phyloP scores from a whole-genome alignment of 1,140 invertebrate genomes.

The Halyomorpha halys region DNA sequence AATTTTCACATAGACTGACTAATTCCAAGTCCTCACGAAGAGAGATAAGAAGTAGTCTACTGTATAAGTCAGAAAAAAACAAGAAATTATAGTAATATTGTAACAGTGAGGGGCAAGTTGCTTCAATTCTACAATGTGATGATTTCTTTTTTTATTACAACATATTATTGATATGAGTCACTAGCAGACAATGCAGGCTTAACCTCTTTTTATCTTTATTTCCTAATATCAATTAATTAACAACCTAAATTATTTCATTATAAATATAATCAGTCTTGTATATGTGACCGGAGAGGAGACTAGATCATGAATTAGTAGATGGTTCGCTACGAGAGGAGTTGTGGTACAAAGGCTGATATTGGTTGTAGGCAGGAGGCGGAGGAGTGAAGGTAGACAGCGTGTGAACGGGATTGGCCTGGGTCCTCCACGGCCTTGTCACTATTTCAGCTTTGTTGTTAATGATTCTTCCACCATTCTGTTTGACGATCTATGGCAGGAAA shows the following conservation, averaged over 20 bases:
- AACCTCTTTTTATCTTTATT: neutral
- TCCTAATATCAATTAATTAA: conserved; percentile 13
- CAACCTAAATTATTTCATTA: conserved; percentile 16
- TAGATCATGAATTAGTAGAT: conserved; percentile 18
- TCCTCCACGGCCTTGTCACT: conserved; percentile 14
- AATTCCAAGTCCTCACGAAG: too few species aligned
- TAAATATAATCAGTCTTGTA: conserved; percentile 18
- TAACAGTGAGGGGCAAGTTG: too few species aligned
- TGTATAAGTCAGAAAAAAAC: too few species aligned
- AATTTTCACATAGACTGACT: too few species aligned
- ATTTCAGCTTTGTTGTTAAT: neutral
- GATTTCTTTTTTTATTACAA: conserved; percentile 5
- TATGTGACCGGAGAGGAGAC: neutral
- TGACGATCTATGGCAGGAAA: neutral
- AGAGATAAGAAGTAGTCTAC: too few species aligned
- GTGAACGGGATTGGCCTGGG: conserved; percentile 21
- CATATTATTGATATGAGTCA: conserved; percentile 28
- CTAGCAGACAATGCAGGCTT: conserved; percentile 23
- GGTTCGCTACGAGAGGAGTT: conserved; percentile 28
- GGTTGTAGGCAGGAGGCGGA: conserved; percentile 21
- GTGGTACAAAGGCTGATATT: conserved; percentile 28
- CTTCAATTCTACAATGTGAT: too few species aligned
- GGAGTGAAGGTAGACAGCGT: conserved; percentile 23
- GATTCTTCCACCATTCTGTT: neutral
- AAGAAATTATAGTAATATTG: too few species aligned